Base-by-base conservation (phyloP, 2,888 invertebrate species). In the Meliscaeva auricollis region DNA sequence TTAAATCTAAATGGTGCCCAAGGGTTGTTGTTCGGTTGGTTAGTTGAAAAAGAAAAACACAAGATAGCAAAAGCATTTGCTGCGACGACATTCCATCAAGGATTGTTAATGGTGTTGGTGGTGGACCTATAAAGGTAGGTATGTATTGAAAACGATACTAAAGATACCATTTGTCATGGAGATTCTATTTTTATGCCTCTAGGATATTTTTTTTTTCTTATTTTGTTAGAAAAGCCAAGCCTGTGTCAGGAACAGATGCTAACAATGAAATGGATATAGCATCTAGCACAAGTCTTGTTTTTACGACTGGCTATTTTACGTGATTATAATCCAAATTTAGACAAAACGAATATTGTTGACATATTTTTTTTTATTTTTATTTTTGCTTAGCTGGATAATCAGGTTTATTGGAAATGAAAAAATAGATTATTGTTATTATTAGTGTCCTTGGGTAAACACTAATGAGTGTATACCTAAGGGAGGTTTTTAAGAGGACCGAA, bases 141-240 rank as follows among this genome's bases (percentile, higher is more conserved):
- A 32, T 4, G 32, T 38, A 70, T 76, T 22, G 50, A 76, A 52
- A 66, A 38, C 35, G 50, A 66, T 66, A 66, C 66, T 66, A 35
- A 66, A 66, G 72, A 72, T 72, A 13, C 66, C 64, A 76, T 72
- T 81, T 46, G 62, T 64, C 64, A 50, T 75, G 62, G 62, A 41
- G 66, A 58, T 62, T 41, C 26, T 62, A 32, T 76, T 54, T 70
- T 70, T 64, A 56, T 64, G 76, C 46, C 48, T 56, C 8, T 35
- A 30, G 32, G 62, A 74, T 32, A 44, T 50, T 35, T 58, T 50
- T 46, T 48, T 41, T 66, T 66, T 78, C 58, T 20, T 72, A n/a
- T 54, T 26, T 30, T 15, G 32, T 2, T 17, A 5, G 35, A 58
- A 58, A 46, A 56, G n/a, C 26, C n/a, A n/a, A 3, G 11, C 3